Evolutionary conservation across 2,888 invertebrate species (phyloP).

Genomic region (Drosophila rellima): DNA sequence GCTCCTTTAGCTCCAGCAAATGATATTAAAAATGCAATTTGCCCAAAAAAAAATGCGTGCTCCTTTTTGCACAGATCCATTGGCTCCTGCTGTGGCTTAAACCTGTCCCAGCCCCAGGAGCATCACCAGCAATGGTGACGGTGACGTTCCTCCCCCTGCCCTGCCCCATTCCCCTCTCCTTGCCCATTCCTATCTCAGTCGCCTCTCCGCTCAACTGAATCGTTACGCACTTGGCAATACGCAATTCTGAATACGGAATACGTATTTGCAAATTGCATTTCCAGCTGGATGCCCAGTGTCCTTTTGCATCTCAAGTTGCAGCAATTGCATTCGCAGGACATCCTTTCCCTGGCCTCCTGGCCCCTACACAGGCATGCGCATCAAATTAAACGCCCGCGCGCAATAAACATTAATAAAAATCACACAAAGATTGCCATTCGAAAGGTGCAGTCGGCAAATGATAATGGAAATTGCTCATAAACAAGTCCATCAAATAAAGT

Average conservation of each 20-base stretch:
- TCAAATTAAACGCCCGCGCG: conserved; percentile 70
- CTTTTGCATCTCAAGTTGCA: conserved; percentile 52
- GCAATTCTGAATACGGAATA: conserved; percentile 45
- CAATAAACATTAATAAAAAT: conserved; percentile 80
- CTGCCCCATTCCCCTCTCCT: not conserved
- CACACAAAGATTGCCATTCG: conserved; percentile 72
- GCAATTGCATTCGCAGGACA: conserved; percentile 57
- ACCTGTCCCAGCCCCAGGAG: conserved; percentile 8
- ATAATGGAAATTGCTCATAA: conserved; percentile 72
- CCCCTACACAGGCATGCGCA: conserved; percentile 42
- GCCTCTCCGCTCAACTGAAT: conserved; percentile 15
- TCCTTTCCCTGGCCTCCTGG: not conserved
- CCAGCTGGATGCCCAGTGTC: conserved; percentile 42
- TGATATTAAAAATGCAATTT: conserved; percentile 80
- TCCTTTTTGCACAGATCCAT: conserved; percentile 26
- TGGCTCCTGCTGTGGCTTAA: conserved; percentile 21
- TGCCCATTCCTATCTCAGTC: not conserved
- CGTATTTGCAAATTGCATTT: conserved; percentile 77
- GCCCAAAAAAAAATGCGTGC: conserved; percentile 35
- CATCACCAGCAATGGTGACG: conserved; percentile 2
- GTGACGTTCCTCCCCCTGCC: not conserved
- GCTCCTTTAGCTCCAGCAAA: conserved; percentile 17
- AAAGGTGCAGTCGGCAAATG: conserved; percentile 60
- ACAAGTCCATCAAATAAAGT: conserved; percentile 81
- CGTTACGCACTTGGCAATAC: conserved; percentile 43